phyloP scores from a whole-genome alignment of 1,140 invertebrate genomes.

The Phthorimaea operculella region DNA sequence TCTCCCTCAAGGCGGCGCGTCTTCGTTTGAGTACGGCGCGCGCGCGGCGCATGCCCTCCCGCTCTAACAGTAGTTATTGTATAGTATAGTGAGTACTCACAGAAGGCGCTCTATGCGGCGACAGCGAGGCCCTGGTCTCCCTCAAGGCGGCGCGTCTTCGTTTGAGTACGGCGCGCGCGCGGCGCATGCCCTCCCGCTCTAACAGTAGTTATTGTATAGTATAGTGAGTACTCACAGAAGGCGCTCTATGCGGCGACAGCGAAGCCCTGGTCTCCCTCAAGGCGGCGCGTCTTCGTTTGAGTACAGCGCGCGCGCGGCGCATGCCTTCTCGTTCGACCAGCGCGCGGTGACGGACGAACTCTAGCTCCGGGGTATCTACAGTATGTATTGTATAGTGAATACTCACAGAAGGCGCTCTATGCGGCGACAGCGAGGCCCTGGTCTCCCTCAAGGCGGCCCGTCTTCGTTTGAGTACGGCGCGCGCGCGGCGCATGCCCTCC shows the following conservation, averaged over 20 bases:
- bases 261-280: slow-evolving; percentile 70
- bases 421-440: slow-evolving; percentile 61
- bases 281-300: slow-evolving; percentile 72
- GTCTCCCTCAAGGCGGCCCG: slow-evolving; percentile 72
- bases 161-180: slow-evolving; percentile 77
- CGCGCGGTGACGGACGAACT: slow-evolving; percentile 83
- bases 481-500: slow-evolving; percentile 79
- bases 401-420: slow-evolving; percentile 36
- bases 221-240: slow-evolving; percentile 32
- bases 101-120: slow-evolving; percentile 48
- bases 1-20: slow-evolving; percentile 72
- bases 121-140: slow-evolving; percentile 65
- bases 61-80: too few species aligned
- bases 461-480: slow-evolving; percentile 74
- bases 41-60: slow-evolving; percentile 80
- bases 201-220: too few species aligned
- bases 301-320: slow-evolving; percentile 76
- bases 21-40: slow-evolving; percentile 75
- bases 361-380: slow-evolving; percentile 69
- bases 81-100: too few species aligned
- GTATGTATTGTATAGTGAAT: too few species aligned
- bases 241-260: slow-evolving; percentile 49
- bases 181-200: slow-evolving; percentile 79
- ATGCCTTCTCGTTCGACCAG: slow-evolving; percentile 82
- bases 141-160: slow-evolving; percentile 72